Evolutionary conservation across 2,113 vertebrate genomes (phyloP).

Genomic region (Passer montanus): DNA sequence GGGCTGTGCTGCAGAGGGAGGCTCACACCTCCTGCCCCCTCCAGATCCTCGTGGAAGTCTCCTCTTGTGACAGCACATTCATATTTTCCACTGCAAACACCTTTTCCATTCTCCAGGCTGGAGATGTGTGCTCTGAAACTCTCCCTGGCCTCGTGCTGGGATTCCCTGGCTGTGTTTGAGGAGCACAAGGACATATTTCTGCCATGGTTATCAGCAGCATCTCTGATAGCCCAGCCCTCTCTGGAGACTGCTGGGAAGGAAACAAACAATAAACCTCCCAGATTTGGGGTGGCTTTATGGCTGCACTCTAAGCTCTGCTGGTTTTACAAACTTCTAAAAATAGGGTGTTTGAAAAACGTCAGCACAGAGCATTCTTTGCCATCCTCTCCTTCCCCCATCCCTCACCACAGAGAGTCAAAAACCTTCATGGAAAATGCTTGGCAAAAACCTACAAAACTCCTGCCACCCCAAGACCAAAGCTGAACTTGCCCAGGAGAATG

Average conservation of each 20-base stretch:
- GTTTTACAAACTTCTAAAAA: constrained; percentile 66
- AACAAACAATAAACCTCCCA: constrained; percentile 68
- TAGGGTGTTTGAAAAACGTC: not conserved
- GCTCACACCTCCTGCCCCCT: not conserved
- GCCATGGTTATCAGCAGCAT: constrained; percentile 65
- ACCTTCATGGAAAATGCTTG: not conserved
- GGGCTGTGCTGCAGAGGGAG: not conserved
- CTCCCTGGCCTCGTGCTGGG: not conserved
- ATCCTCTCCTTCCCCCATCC: not conserved
- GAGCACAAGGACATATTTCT: constrained; percentile 35
- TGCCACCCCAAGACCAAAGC: not conserved
- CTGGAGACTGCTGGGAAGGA: constrained; percentile 38
- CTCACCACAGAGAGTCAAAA: not conserved
- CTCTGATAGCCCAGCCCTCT: constrained; percentile 59
- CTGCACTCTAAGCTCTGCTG: constrained; percentile 50
- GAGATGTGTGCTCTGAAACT: not conserved
- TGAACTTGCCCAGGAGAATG: not conserved
- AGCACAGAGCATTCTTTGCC: not conserved
- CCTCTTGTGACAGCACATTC: not conserved
- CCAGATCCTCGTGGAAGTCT: not conserved
- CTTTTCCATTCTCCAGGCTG: not conserved
- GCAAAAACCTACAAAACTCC: not conserved
- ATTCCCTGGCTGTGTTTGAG: constrained; percentile 16
- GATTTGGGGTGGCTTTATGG: constrained; percentile 65
- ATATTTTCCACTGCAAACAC: not conserved